Evolutionary conservation across 92 coral and sea anemone species (phyloP).

Genomic region (Actinernus sp.): DNA sequence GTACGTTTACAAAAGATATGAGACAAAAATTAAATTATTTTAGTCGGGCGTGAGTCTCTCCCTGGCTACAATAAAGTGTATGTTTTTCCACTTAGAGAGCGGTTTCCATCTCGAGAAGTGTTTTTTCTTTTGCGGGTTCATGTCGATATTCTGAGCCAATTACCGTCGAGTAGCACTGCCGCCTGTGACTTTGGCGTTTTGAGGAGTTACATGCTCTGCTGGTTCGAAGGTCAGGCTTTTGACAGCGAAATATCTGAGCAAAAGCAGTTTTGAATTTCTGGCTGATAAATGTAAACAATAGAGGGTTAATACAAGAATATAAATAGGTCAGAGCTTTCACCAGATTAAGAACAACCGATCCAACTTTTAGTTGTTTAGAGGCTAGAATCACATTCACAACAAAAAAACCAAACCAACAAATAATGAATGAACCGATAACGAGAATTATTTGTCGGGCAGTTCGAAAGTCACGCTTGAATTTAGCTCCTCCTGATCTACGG

Average conservation of each 20-base stretch:
- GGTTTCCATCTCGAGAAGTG: too few relatives aligned
- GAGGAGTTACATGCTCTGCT: neutral
- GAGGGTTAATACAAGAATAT: constrained; percentile 91
- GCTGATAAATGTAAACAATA: constrained; percentile 86
- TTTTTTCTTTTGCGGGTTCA: too few relatives aligned
- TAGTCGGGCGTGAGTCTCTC: too few relatives aligned
- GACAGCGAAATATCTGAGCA: constrained; percentile 74
- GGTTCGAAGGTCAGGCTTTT: constrained; percentile 56
- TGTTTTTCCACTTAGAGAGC: too few relatives aligned
- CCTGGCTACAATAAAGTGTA: too few relatives aligned
- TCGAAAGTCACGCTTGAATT: constrained; percentile 83
- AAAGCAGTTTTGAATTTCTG: constrained; percentile 90
- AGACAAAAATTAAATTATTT: too few relatives aligned
- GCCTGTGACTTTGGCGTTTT: neutral
- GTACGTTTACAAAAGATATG: too few relatives aligned
- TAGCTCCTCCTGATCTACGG: constrained; percentile 68
- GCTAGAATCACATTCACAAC: constrained; percentile 76
- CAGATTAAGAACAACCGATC: constrained; percentile 57
- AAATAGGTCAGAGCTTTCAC: constrained; percentile 92
- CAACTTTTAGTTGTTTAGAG: constrained; percentile 16
- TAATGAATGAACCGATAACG: constrained; percentile 79
- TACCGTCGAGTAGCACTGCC: neutral
- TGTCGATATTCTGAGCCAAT: too few relatives aligned
- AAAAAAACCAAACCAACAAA: constrained; percentile 97
- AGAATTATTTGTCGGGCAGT: constrained; percentile 96